Percentiles rank a stretch among this genome's conserved stretches.
Conservation (phyloP, 2,797 vertebrate genomes). For the Aphelocoma californica region DNA sequence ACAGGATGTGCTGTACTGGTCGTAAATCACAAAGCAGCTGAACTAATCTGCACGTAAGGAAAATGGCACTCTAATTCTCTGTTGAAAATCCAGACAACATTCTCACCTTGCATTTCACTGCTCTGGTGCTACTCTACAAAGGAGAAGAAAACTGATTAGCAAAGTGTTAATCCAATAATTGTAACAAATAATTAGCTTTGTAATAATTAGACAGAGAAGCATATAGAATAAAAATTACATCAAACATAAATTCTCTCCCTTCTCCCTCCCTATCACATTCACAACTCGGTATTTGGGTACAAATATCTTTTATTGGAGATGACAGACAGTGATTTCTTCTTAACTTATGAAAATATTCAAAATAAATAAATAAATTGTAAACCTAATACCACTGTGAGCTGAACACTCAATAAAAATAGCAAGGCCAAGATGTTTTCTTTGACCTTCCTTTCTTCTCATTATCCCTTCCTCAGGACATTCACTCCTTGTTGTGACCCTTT, state of each 20-base stretch:
- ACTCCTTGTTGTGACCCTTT: conserved; percentile 40
- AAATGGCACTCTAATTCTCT: conserved; percentile 24
- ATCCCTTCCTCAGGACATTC: conserved; percentile 26
- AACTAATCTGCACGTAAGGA: conserved; percentile 7
- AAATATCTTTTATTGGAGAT: neutral
- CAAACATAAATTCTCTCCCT: neutral
- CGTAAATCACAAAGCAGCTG: neutral
- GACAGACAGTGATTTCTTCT: neutral
- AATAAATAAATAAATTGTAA: neutral
- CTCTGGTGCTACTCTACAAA: conserved; percentile 24
- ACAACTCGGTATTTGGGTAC: neutral
- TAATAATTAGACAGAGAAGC: conserved; percentile 49
- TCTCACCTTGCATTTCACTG: conserved; percentile 44
- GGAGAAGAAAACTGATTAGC: conserved; percentile 61
- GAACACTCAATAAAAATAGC: neutral
- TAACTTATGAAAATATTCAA: neutral
- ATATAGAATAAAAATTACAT: conserved; percentile 46
- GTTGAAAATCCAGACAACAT: conserved; percentile 29
- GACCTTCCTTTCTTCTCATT: conserved; percentile 48
- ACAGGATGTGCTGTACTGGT: neutral
- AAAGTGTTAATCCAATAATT: conserved; percentile 69
- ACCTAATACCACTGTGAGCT: neutral
- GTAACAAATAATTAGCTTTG: conserved; percentile 68
- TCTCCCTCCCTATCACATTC: neutral
- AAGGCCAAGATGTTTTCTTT: conserved; percentile 7